Evolutionary conservation across 35 echinoderm and acorn worm species (phyloP), one percentile per base, ranked within the genome.

Genomic region (Acanthaster planci): DNA sequence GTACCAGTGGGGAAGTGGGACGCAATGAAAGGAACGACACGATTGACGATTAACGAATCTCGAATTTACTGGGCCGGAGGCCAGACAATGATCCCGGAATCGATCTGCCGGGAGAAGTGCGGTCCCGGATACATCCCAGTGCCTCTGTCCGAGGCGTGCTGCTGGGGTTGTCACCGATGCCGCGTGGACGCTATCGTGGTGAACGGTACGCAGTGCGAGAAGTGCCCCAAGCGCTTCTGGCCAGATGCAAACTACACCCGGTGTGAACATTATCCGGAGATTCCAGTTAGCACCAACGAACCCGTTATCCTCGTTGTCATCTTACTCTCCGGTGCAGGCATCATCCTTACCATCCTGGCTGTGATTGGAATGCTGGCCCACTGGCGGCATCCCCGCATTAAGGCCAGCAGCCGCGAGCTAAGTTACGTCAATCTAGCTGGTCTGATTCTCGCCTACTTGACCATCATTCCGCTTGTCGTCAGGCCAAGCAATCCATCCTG

Each of bases 331-430:
- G 39, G 30, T 16, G 14, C 55, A 8, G 85, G 60, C 14, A 78
- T 78, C 22, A 0, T 87, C 51, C 26, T 87, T 18, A 38, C 39
- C 38, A 37, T 51, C 35, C 0, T 87, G 34, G 38, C 67, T 7
- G 38, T 77, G 17, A 50, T 35, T 37, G 51, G 67, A 19, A 57
- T 77, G 38, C 52, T 26, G 39, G 47, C 30, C 9, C 32, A 83
- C 34, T 57, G 51, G 32, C 35, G 35, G 5, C 81, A 83, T 18
- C 32, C 40, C 8, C 37, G 82, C 18, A 90, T 90, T 44, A 90
- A 90, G 39, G 87, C 87, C 36, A 83, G 60, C 23, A 83, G 87
- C 38, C 76, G 87, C 30, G 87, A 90, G 83, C 80, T 90, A 5
- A 90, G 87, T 77, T 39, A 39, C 15, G 72, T 90, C 22, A 90